Evolutionary conservation across 2,888 invertebrate genomes (phyloP), one percentile per base, ranked within the genome.

Genomic region (Steinernema carpocapsae): DNA sequence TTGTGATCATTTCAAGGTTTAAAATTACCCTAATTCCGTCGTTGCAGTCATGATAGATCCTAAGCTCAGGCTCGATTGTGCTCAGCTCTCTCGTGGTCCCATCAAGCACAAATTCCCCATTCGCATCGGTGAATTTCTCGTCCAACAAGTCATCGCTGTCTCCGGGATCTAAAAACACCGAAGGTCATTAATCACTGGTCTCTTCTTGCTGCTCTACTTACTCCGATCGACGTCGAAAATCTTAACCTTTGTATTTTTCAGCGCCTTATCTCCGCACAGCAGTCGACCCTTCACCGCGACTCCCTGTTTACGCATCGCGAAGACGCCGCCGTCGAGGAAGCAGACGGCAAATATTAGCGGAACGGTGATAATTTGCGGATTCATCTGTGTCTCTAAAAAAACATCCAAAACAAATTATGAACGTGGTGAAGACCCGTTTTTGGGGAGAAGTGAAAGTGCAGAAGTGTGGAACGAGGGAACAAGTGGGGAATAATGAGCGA

Each of bases 201-300:
- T 6, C 37, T 10, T 6, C 10, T 37, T 37, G 37, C 37, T 37
- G 37, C 37, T 37, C 37, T 37, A 10, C 37, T 37, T 10, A 74
- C 74, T 42, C 7, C 72, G 29, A 37, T 74, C 74, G 26, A 74
- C 42, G 72, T 74, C 74, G 52, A 56, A 74, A 12, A 74, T 32
- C 59, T 74, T 74, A 12, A 74, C 74, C 19, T 74, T 52, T 10
- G 74, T 74, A 26, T 52, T 74, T 24, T 72, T 48, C 3, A 29
- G 22, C 26, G 72, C 12, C 26, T 37, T 37, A 52, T 74, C 74
- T 17, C 52, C 43, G 59, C 74, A 74, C 17, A 42, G 19, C 19
- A 74, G 74, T 32, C 52, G 74, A 19, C 74, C 74, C 46, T 72
- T 74, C 19, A 74, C 74, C n/a, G 74, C 74, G 19, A 51, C 72